These are phyloP conservation scores for Panorpa germanica DNA, from an alignment of 2,888 invertebrate genomes.

Conservation along the genomic window DNA sequence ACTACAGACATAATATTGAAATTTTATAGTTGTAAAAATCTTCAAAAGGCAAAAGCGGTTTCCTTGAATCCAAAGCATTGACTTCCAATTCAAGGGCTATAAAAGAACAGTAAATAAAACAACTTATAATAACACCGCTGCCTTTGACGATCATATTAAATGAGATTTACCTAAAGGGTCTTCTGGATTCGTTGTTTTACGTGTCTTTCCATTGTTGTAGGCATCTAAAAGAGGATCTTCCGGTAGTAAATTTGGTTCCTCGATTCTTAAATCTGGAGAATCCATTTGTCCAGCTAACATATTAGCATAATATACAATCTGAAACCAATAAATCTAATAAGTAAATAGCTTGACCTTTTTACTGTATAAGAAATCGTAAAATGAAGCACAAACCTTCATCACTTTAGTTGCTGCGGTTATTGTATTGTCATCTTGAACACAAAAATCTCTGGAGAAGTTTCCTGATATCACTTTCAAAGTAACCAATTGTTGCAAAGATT, in stretches of 20 bases:
- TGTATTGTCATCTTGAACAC: constrained; percentile 68
- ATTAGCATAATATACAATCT: constrained; percentile 76
- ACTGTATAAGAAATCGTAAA: background rate
- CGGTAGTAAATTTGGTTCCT: constrained; percentile 23
- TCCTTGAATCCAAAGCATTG: constrained; percentile 61
- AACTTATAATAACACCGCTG: constrained; percentile 5
- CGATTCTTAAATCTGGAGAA: constrained; percentile 32
- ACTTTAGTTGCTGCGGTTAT: constrained; percentile 74
- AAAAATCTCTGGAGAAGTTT: constrained; percentile 48
- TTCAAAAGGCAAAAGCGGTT: constrained; percentile 65
- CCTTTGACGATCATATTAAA: no score
- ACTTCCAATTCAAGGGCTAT: constrained; percentile 51
- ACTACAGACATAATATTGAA: no score
- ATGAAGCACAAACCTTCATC: constrained; percentile 45
- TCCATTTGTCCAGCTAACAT: constrained; percentile 69
- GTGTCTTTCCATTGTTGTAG: constrained; percentile 23
- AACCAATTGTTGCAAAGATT: constrained; percentile 73
- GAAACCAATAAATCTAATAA: constrained; percentile 13
- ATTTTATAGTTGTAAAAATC: constrained; percentile 97
- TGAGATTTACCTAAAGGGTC: constrained; percentile 34
- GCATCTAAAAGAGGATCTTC: constrained; percentile 31
- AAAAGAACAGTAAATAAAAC: background rate
- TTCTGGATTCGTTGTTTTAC: constrained; percentile 26
- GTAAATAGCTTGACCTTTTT: background rate
- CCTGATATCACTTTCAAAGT: constrained; percentile 68